Evolutionary conservation across 92 coral and sea anemone species (phyloP), one percentile per base, ranked within the genome.

Genomic region (Phenganax subtilis): DNA sequence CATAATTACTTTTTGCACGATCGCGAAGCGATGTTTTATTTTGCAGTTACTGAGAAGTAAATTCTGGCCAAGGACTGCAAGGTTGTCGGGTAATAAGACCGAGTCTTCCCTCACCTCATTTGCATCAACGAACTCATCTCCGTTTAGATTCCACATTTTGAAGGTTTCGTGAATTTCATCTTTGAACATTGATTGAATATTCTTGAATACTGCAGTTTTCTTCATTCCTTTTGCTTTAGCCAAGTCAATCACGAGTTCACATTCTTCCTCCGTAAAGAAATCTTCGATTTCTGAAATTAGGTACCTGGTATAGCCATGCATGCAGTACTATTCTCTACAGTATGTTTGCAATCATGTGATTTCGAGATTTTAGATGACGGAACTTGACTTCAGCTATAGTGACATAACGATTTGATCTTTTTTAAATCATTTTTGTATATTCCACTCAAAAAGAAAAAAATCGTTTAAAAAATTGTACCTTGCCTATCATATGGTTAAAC

Each of bases 201-300:
- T 89, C 71, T 57, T 87, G 56, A 77, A 66, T 29, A 85, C 80
- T 28, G 97, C 90, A 55, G 87, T 96, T 27, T 86, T 90, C 77
- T 84, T 72, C 88, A 96, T 67, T 20, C 96, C 96, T 60, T 90
- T 96, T 6, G 85, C 84, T 67, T 75, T 86, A 0, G 99, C 99
- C 87, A 96, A 60, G 27, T 96, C 99, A 25, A 96, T 87, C 12
- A 96, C 93, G 77, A 88, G 77, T 28, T 92, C 96, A 57, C 99
- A 96, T 69, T 96, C 99, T 8, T 96, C 99, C 54, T 71, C 89
- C 44, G 99, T 82, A 59, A 96, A 96, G 84, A 96, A 90, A 73
- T 92, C 91, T 78, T 93, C 89, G 63, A 96, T 96, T 89, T 96
- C 99, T 94, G 64, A 14, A 53, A 57, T 72, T 37, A 47, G 44